Evolutionary conservation across 1,140 invertebrate genomes (phyloP).

Genomic region (Sycophaga agraensis): DNA sequence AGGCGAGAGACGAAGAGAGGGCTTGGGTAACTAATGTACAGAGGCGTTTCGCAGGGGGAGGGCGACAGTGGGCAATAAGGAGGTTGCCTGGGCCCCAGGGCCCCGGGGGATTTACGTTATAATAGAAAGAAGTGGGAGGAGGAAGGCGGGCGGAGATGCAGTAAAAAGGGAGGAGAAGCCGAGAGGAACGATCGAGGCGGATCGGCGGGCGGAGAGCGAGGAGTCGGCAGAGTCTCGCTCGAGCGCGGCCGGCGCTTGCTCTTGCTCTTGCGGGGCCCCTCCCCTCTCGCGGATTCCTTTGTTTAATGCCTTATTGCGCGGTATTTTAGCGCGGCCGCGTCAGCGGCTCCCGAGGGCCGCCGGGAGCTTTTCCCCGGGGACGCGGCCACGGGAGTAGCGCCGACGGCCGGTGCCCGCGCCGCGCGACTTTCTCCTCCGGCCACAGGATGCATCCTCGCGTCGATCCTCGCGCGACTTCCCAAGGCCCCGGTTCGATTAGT

Average conservation of each 20-base stretch:
- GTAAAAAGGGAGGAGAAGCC: conserved; percentile 14
- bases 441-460: too few species aligned
- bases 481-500: too few species aligned
- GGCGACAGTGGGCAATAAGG: too few species aligned
- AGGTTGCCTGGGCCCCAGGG: too few species aligned
- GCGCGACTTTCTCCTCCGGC: not conserved
- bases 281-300: conserved; percentile 48
- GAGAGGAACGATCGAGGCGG: not conserved
- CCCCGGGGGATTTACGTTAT: too few species aligned
- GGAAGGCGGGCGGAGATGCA: conserved; percentile 14
- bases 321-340: conserved; percentile 40
- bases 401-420: not conserved
- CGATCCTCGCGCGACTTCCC: too few species aligned
- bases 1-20: too few species aligned
- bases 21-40: too few species aligned
- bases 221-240: conserved; percentile 26
- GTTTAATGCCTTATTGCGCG: conserved; percentile 53
- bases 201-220: too few species aligned
- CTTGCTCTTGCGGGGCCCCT: conserved; percentile 47
- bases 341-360: not conserved
- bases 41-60: too few species aligned
- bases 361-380: conserved; percentile 10
- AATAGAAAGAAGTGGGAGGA: too few species aligned
- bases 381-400: conserved; percentile 20
- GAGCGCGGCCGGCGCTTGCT: conserved; percentile 20